Evolutionary conservation across 2,113 vertebrate species (phyloP), one percentile per base, ranked within the genome.

Genomic region (Verasper variegatus): DNA sequence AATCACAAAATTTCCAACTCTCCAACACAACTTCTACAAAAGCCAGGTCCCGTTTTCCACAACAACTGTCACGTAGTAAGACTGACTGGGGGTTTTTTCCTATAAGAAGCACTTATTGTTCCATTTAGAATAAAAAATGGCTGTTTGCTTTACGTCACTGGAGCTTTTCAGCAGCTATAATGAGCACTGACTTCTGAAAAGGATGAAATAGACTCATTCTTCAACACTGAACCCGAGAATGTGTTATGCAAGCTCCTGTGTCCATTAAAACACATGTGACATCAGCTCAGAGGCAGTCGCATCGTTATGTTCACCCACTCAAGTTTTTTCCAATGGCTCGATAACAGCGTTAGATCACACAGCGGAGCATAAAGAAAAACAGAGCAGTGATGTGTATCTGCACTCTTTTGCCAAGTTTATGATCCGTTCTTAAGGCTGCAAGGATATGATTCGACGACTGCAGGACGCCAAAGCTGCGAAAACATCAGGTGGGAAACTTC

Each of bases 231-330:
- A 67, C 60, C 73, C 7, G 5, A 55, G 26, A 71, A 54, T 42
- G 7, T 61, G 68, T 71, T 79, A 23, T 11, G 62, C 68, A 82
- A 82, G 73, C 49, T 8, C 42, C 10, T 20, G 0, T 63, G 27
- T 81, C 66, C 65, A 75, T 77, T 56, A 78, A 67, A 84, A 82
- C 79, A 81, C 66, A 67, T 42, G 72, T 83, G 81, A 82, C 79
- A 66, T 88, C 60, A 84, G 77, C 64, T 58, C 54, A 70, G 42
- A 76, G 68, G 70, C 62, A 37, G 23, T 80, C 63, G 77, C 62
- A 80, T 84, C 61, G 83, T 87, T 73, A 67, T 71, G 74, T 61
- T 80, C 62, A 55, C 45, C 54, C 35, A 37, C 68, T 72, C 18
- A 51, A 60, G 35, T 58, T 21, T 75, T 87, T 80, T 78, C 80